Conservation (phyloP, 2,888 invertebrate species). For the Rhorus exstirpatorius region DNA sequence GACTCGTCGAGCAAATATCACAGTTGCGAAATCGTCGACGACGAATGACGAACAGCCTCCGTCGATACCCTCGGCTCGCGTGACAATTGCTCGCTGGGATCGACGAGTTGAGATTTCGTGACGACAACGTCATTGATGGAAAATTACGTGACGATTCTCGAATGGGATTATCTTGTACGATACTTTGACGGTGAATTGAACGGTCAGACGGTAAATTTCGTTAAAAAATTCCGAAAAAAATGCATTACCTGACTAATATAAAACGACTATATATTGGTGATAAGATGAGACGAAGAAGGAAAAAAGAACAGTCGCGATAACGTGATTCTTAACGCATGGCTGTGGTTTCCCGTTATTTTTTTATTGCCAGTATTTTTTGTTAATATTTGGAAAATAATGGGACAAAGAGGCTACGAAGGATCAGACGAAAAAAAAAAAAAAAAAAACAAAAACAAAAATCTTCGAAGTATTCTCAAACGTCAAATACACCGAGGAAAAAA, state of each 20-base stretch:
- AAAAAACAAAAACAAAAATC: too few relatives aligned
- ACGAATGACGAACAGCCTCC: conserved; percentile 85
- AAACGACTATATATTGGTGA: conserved; percentile 40
- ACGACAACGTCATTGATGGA: conserved; percentile 45
- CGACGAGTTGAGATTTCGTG: conserved; percentile 67
- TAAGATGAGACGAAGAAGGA: not conserved
- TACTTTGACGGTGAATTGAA: conserved; percentile 47
- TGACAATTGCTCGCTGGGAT: conserved; percentile 60
- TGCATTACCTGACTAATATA: conserved; percentile 44
- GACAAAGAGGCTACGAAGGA: not conserved
- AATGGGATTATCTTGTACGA: conserved; percentile 50
- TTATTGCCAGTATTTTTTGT: conserved; percentile 39
- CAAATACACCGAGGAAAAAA: not conserved
- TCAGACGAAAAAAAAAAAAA: conserved; percentile 19
- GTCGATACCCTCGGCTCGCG: conserved; percentile 67
- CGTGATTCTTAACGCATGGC: conserved; percentile 40
- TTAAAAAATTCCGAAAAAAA: conserved; percentile 31
- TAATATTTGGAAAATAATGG: conserved; percentile 11
- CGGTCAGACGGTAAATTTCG: conserved; percentile 29
- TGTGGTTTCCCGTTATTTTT: conserved; percentile 54
- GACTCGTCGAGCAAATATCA: conserved; percentile 92
- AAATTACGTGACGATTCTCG: conserved; percentile 60
- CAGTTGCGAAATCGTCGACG: conserved; percentile 91
- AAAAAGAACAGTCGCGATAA: conserved; percentile 11
- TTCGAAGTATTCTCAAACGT: not conserved